Conservation (phyloP, 2,797 vertebrate genomes). For the Prionace glauca region DNA sequence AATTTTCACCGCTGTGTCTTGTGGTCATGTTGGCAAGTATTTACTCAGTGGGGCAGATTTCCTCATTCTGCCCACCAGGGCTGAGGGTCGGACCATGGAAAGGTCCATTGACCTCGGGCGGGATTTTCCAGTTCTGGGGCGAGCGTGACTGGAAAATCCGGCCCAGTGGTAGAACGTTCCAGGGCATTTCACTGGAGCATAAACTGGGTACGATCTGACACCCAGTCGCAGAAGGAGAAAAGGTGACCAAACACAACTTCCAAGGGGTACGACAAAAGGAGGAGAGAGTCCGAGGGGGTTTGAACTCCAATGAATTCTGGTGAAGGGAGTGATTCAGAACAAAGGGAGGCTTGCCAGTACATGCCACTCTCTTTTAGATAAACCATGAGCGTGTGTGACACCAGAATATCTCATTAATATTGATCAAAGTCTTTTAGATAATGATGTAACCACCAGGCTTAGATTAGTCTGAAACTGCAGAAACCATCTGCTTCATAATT, state of each 20-base stretch:
- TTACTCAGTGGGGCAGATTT: background rate
- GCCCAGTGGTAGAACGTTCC: background rate
- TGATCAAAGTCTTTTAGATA: constrained; percentile 19
- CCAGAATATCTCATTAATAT: constrained; percentile 17
- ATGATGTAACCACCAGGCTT: background rate
- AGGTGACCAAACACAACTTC: background rate
- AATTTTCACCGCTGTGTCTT: background rate
- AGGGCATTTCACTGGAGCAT: background rate
- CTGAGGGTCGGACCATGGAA: no score
- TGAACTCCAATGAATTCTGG: background rate
- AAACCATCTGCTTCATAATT: constrained; percentile 28
- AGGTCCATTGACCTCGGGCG: no score
- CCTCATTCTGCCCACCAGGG: no score
- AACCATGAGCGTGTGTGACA: background rate
- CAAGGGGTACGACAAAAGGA: background rate
- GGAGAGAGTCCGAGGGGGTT: background rate
- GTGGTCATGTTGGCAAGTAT: background rate
- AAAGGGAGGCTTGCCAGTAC: background rate
- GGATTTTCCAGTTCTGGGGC: no score
- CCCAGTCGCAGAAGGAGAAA: background rate
- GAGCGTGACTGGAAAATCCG: no score
- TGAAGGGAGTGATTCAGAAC: background rate
- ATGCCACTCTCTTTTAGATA: background rate
- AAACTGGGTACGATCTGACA: background rate
- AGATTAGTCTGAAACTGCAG: background rate